A percentile compares a stretch with the other conserved stretches of the same genome.
These are phyloP conservation scores for Rhynchopsitta pachyrhyncha DNA, from an alignment of 2,113 vertebrate species.

Conservation along the genomic window DNA sequence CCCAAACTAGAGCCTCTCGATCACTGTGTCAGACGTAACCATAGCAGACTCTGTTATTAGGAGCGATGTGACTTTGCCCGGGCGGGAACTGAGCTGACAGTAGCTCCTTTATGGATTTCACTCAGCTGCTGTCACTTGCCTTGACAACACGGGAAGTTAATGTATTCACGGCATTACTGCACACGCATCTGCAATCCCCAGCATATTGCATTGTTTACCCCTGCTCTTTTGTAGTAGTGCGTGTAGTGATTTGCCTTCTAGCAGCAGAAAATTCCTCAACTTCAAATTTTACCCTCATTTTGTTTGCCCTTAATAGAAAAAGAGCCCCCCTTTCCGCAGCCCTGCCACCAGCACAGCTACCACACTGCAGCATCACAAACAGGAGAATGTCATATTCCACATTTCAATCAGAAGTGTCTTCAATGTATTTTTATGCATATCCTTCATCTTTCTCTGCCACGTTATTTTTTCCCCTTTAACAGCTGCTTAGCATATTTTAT, in stretches of 20 bases:
- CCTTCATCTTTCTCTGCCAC: slow-evolving; percentile 51
- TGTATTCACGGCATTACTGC: slow-evolving; percentile 72
- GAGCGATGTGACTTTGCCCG: slow-evolving; percentile 66
- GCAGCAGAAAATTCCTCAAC: slow-evolving; percentile 74
- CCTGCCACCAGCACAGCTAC: slow-evolving; percentile 11
- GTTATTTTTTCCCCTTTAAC: not conserved
- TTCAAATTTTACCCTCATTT: slow-evolving; percentile 70
- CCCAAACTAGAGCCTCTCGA: slow-evolving; percentile 13
- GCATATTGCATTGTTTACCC: slow-evolving; percentile 74
- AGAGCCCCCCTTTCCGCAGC: not conserved
- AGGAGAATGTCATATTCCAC: slow-evolving; percentile 68
- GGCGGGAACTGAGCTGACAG: slow-evolving; percentile 64
- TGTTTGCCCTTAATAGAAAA: slow-evolving; percentile 67
- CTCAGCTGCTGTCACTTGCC: slow-evolving; percentile 77
- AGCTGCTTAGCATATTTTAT: slow-evolving; percentile 21
- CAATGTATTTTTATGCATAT: slow-evolving; percentile 56
- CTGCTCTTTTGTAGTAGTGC: slow-evolving; percentile 72
- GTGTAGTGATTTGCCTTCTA: slow-evolving; percentile 75
- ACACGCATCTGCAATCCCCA: slow-evolving; percentile 68
- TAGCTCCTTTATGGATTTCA: slow-evolving; percentile 74
- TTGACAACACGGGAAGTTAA: slow-evolving; percentile 74
- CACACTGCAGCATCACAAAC: not conserved
- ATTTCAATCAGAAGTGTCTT: slow-evolving; percentile 63
- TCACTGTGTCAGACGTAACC: slow-evolving; percentile 72
- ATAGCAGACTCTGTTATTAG: slow-evolving; percentile 77